Evolutionary conservation across 1,140 invertebrate species (phyloP).

Genomic region (Gonioctena quinquepunctata): DNA sequence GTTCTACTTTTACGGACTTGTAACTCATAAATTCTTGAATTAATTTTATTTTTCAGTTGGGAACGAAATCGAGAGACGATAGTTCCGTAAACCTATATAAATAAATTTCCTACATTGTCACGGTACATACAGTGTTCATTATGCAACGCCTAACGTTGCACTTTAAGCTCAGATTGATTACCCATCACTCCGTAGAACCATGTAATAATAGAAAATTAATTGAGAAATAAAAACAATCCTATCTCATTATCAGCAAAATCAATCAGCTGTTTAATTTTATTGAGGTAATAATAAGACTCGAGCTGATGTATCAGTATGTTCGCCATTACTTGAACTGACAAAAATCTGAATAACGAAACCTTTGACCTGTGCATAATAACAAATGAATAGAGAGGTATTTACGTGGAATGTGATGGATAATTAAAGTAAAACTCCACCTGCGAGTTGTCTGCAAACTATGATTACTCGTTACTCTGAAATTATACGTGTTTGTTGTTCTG

Average conservation of each 20-base stretch:
- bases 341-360: background rate
- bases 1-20: no score
- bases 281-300: constrained; percentile 6
- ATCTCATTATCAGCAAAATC: background rate
- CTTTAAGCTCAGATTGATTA: background rate
- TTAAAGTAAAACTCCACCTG: background rate
- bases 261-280: constrained; percentile 2
- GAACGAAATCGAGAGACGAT: no score
- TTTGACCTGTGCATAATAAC: background rate
- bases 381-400: background rate
- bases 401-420: background rate
- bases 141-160: background rate
- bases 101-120: no score
- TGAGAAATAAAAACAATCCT: constrained; percentile 8
- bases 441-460: background rate
- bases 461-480: background rate
- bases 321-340: background rate
- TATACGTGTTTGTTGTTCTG: background rate
- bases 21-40: no score
- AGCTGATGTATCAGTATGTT: background rate
- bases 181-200: background rate
- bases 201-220: constrained; percentile 5
- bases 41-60: no score
- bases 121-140: no score
- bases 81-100: no score